Base-by-base conservation (phyloP, 2,888 invertebrate species). In the Leucania comma region DNA sequence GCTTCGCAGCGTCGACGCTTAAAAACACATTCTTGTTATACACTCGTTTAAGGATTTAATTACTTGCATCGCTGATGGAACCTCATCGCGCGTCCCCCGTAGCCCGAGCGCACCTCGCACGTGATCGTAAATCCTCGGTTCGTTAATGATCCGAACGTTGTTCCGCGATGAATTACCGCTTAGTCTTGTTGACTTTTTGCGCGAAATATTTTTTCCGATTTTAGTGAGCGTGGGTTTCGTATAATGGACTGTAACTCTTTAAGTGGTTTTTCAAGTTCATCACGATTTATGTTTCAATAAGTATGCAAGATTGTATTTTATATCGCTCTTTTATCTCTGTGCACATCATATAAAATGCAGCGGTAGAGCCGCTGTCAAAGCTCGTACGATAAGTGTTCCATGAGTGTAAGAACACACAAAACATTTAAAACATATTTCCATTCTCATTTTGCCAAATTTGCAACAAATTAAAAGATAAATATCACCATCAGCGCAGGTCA, bases 21-120 rank as follows among this genome's bases (percentile, higher is more conserved):
- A 90, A 92, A 93, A 92, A 92, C 91, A 92, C 90, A 93, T 93
- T 93, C 93, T 95, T 94, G 92, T 93, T 93, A 93, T 94, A 95
- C 94, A 94, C 93, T 94, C 94, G 92, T 94, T 95, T 94, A 94
- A 92, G 92, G 91, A 92, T 95, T 95, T 95, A 95, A 95, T 95
- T 95, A 94, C 93, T 92, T 93, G 93, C 91, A 92, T 91, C 91
- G 89, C 87, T 90, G 92, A 93, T 92, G 92, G 89, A 87, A 85
- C 69, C 84, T 80, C 83, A 82, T 78, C 81, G 78, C 68, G 61
- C 74, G 62, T 77, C 71, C 75, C 78, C 79, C 78, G 78, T 78
- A 60, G 83, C 72, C 81, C 87, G 83, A 87, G 85, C 83, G 84
- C 86, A 85, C 87, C 83, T 87, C 82, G 89, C 90, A 90, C 93